Evolutionary conservation across 2,113 vertebrate species (phyloP).

Genomic region (Malurus elegans): DNA sequence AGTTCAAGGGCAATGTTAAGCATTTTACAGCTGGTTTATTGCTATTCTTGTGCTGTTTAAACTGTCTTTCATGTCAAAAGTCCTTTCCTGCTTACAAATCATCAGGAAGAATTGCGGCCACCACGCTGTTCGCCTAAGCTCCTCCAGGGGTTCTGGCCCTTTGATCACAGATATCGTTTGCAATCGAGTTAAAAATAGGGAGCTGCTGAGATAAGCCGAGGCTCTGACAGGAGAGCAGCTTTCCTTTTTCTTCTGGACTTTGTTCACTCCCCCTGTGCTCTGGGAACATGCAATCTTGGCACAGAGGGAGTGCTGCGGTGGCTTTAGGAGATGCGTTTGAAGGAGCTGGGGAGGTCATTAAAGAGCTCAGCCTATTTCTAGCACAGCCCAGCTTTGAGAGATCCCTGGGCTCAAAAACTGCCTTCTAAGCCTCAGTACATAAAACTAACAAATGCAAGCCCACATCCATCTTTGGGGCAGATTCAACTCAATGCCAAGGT

Average conservation of each 20-base stretch:
- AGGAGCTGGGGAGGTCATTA: not conserved
- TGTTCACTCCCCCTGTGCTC: conserved; percentile 64
- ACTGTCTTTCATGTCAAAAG: conserved; percentile 91
- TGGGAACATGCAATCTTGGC: conserved; percentile 69
- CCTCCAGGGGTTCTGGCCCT: conserved; percentile 75
- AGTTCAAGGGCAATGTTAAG: conserved; percentile 80
- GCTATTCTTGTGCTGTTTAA: conserved; percentile 84
- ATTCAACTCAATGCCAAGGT: not conserved
- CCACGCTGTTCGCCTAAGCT: conserved; percentile 77
- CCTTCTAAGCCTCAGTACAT: not conserved
- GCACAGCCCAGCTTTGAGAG: not conserved
- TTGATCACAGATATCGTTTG: conserved; percentile 87
- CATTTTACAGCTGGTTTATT: conserved; percentile 84
- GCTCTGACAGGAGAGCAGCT: conserved; percentile 75
- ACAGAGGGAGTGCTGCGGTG: conserved; percentile 21
- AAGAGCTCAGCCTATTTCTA: not conserved
- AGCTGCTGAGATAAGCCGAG: conserved; percentile 82
- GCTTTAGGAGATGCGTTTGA: conserved; percentile 53
- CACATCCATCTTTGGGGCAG: not conserved
- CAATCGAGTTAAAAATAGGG: conserved; percentile 84
- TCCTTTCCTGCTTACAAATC: conserved; percentile 92
- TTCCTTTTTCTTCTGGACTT: conserved; percentile 60
- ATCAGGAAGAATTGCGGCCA: conserved; percentile 82
- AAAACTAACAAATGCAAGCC: not conserved
- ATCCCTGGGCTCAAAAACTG: not conserved